Percentiles rank a stretch among this genome's conserved stretches.
Evolutionary conservation across 2,888 invertebrate species (phyloP).

Genomic region (Bhutanitis thaidina): DNA sequence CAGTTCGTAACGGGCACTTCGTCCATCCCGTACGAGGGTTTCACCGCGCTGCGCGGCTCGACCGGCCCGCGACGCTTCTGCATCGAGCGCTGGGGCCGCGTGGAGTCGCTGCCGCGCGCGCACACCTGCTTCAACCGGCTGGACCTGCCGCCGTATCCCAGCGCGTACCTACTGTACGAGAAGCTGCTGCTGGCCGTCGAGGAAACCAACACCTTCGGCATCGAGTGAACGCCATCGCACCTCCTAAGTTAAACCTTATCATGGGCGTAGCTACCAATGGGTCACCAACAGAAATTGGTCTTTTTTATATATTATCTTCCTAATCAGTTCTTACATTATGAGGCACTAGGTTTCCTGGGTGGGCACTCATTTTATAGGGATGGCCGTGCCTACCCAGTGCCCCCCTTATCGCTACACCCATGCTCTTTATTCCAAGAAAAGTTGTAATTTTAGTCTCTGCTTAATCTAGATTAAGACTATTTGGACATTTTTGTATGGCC

Average conservation of each 20-base stretch:
- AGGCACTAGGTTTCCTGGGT: neutral
- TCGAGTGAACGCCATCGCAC: constrained; percentile 88
- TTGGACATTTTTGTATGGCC: no score
- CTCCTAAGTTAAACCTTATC: no score
- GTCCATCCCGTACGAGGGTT: constrained; percentile 98
- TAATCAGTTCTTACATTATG: no score
- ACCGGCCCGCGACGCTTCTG: constrained; percentile 97
- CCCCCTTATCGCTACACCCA: no score
- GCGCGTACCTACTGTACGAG: constrained; percentile 93
- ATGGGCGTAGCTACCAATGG: no score
- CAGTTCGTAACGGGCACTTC: constrained; percentile 99
- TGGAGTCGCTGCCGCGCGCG: constrained; percentile 95
- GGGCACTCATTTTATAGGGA: no score
- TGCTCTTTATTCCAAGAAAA: no score
- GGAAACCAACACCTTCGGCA: constrained; percentile 97
- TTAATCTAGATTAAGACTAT: no score
- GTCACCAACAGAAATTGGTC: no score
- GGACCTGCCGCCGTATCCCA: constrained; percentile 97
- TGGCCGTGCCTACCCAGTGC: no score
- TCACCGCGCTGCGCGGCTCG: constrained; percentile 95
- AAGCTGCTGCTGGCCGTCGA: constrained; percentile 96
- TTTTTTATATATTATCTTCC: no score
- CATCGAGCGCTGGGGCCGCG: constrained; percentile 98
- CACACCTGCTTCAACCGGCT: constrained; percentile 99
- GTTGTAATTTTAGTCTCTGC: no score